Conservation (phyloP, 1,140 invertebrate species). For the Triops cancriformis region DNA sequence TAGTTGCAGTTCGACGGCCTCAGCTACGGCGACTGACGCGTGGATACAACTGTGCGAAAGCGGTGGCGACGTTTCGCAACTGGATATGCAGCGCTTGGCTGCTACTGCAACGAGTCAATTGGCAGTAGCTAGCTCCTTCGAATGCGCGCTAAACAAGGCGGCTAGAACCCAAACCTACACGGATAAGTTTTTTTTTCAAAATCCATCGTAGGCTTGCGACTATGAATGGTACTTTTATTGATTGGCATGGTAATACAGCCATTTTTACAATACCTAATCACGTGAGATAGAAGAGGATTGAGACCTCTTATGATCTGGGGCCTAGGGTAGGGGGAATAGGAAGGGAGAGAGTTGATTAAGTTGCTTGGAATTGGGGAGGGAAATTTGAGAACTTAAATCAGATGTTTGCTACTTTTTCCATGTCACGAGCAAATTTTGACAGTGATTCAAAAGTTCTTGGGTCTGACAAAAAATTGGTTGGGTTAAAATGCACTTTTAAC, state of each 20-base stretch:
- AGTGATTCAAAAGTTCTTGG: background rate
- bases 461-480: background rate
- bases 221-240: background rate
- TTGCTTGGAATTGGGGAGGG: background rate
- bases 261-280: background rate
- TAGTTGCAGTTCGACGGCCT: background rate
- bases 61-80: too few relatives aligned
- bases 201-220: background rate
- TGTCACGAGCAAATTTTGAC: background rate
- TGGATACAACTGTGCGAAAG: background rate
- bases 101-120: background rate
- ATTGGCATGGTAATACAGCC: background rate
- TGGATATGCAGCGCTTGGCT: too few relatives aligned
- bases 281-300: background rate
- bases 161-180: background rate
- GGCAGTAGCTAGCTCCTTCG: background rate
- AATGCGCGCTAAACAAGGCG: background rate
- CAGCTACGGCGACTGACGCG: conserved; percentile 7
- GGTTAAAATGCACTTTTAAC: background rate
- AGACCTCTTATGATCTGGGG: background rate
- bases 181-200: too few relatives aligned
- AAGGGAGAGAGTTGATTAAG: background rate
- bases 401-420: background rate
- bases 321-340: background rate
- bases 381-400: background rate